Percentiles rank a stretch among this genome's conserved stretches.
Conservation (phyloP, 92 coral and sea anemone species). For the Parazoanthus swiftii region DNA sequence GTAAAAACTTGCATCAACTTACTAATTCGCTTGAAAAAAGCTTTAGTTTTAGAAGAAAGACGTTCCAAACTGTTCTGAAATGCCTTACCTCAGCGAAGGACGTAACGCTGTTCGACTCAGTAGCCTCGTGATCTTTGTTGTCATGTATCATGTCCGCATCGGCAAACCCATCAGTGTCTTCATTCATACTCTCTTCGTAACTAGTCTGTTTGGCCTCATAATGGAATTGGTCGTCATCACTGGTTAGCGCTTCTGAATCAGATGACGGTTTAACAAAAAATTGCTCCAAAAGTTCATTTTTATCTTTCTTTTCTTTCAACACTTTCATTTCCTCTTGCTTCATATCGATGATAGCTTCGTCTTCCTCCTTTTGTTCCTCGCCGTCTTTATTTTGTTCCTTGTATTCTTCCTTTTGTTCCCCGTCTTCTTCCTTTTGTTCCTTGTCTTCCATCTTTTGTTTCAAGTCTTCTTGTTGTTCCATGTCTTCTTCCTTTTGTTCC, state of each 20-base stretch:
- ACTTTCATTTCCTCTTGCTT: too few relatives aligned
- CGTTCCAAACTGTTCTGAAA: neutral
- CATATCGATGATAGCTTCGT: too few relatives aligned
- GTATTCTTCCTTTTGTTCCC: neutral
- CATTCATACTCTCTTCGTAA: neutral
- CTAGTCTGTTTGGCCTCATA: neutral
- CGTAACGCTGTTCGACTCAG: too few relatives aligned
- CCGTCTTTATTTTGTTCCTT: neutral
- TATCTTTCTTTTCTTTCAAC: too few relatives aligned
- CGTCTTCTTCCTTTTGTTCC: neutral
- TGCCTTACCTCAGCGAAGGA: constrained; percentile 29
- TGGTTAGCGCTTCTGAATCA: too few relatives aligned
- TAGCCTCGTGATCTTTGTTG: neutral
- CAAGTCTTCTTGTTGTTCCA: neutral
- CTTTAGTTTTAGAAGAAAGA: neutral
- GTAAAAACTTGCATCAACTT: too few relatives aligned
- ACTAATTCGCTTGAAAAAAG: too few relatives aligned
- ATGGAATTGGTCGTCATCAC: neutral
- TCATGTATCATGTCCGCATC: too few relatives aligned
- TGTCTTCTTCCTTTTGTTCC: neutral
- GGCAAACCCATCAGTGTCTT: neutral
- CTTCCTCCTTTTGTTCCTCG: too few relatives aligned
- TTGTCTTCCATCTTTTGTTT: neutral
- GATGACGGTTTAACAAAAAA: too few relatives aligned
- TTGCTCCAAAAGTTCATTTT: too few relatives aligned